Evolutionary conservation across 1,140 invertebrate species (phyloP).

Genomic region (Zaprionus davidi): DNA sequence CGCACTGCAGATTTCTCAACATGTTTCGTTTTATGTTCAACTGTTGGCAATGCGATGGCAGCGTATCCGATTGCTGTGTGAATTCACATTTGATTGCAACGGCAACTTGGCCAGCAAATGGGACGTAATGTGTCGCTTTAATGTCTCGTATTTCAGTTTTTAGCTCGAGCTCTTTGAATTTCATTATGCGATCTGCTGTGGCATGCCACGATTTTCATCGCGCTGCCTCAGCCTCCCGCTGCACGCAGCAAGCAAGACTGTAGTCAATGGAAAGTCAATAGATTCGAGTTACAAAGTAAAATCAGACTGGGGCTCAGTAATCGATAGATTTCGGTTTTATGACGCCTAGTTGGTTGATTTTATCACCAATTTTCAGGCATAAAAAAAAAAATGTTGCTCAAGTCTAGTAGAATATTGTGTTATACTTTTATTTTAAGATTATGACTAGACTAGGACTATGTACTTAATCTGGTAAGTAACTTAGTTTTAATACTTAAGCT

Average conservation of each 20-base stretch:
- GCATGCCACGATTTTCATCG: conserved; percentile 22
- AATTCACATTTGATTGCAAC: conserved; percentile 52
- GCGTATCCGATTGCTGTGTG: conserved; percentile 51
- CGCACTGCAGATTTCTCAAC: neutral
- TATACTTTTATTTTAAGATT: neutral
- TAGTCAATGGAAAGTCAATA: conserved; percentile 65
- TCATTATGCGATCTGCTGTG: conserved; percentile 47
- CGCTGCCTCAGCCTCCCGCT: conserved; percentile 32
- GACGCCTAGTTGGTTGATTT: neutral
- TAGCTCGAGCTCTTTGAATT: conserved; percentile 49
- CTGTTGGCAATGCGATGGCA: conserved; percentile 19
- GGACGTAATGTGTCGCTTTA: conserved; percentile 56
- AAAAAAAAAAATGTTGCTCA: neutral
- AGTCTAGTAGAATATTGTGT: neutral
- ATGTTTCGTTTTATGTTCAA: conserved; percentile 4
- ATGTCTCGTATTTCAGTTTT: conserved; percentile 47
- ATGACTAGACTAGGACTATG: neutral
- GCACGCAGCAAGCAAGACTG: conserved; percentile 38
- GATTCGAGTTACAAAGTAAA: conserved; percentile 36
- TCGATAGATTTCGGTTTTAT: neutral
- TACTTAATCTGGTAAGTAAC: too few species aligned
- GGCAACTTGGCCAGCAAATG: conserved; percentile 42
- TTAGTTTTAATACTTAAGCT: neutral
- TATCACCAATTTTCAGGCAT: neutral
- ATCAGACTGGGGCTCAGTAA: neutral